Base-by-base conservation (phyloP, 2,888 invertebrate species). In the Platycnemis pennipes region DNA sequence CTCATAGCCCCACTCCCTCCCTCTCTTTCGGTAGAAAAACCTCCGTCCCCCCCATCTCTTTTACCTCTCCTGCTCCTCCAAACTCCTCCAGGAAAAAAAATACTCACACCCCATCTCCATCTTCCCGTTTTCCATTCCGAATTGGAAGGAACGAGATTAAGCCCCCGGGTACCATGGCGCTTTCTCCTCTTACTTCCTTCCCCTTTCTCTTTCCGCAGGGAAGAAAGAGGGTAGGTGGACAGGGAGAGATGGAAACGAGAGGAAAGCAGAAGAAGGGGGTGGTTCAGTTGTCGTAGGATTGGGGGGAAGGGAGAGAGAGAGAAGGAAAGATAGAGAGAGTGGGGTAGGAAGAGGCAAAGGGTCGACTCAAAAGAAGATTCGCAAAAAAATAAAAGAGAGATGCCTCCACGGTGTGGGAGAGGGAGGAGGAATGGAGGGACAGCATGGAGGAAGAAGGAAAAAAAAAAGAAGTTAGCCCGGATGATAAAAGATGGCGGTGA, bases 91-190 rank as follows among this genome's bases (percentile, higher is more conserved):
- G 2, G 16, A 8, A 63, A 63, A 63, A 63, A 26, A 63, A 22
- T 2, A 26, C 7, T 16, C 63, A 26, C 8, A 26, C 19, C n/a
- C 63, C 22, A 26, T 63, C 63, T 22, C 63, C n/a, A n/a, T 63
- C n/a, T 16, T 22, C 26, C 91, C 63, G 63, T 91, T 63, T 44
- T 63, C 91, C 63, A 63, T 63, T 44, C 44, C 91, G 44, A 56
- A 49, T 53, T 89, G 49, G 88, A 89, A 91, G 91, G 49, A 63
- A 91, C 91, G 49, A 53, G 91, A 91, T 91, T 91, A 91, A 91
- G 63, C 91, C 91, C 91, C 63, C 11, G 91, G 91, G 91, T 91
- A 44, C 56, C 91, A 91, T 91, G 44, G 63, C 56, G 44, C 37
- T 16, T 16, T 31, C 31, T 37, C 7, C n/a, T 31, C n/a, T 37